phyloP scores from a whole-genome alignment of 2,888 invertebrate genomes.

The Apodemia mormo region DNA sequence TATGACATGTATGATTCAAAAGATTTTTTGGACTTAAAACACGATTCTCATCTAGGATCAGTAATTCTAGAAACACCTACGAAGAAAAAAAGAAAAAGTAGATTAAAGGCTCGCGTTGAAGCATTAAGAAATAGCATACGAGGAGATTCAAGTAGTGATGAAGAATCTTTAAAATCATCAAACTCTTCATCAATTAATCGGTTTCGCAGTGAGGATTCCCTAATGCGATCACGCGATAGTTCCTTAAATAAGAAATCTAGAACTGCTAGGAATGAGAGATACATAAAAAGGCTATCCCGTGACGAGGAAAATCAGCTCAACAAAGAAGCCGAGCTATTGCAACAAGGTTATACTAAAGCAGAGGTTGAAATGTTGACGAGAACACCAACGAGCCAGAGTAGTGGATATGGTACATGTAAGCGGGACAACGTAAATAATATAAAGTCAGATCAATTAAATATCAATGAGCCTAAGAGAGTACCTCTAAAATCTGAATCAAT shows the following conservation, averaged over 20 bases:
- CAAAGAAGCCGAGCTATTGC: constrained; percentile 77
- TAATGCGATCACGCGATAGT: constrained; percentile 82
- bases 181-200: constrained; percentile 84
- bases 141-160: constrained; percentile 86
- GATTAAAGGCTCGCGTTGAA: constrained; percentile 85
- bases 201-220: constrained; percentile 86
- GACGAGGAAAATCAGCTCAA: constrained; percentile 84
- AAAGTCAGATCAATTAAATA: constrained; percentile 55
- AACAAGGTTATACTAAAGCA: constrained; percentile 75
- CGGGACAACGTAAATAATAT: constrained; percentile 74
- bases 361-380: constrained; percentile 79
- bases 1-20: constrained; percentile 64
- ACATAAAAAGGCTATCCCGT: constrained; percentile 87
- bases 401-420: constrained; percentile 74
- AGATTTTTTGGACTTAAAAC: constrained; percentile 65
- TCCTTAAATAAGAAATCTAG: constrained; percentile 85
- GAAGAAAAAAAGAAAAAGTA: constrained; percentile 80
- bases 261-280: constrained; percentile 90
- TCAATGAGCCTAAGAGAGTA: constrained; percentile 59
- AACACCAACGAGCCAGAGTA: constrained; percentile 77
- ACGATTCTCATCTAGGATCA: constrained; percentile 66
- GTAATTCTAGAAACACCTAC: constrained; percentile 76
- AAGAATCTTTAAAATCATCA: constrained; percentile 85
- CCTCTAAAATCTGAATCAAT: constrained; percentile 75
- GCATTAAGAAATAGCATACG: constrained; percentile 83